Base-by-base conservation (phyloP, 2,888 invertebrate genomes). In the Encarsia formosa region DNA sequence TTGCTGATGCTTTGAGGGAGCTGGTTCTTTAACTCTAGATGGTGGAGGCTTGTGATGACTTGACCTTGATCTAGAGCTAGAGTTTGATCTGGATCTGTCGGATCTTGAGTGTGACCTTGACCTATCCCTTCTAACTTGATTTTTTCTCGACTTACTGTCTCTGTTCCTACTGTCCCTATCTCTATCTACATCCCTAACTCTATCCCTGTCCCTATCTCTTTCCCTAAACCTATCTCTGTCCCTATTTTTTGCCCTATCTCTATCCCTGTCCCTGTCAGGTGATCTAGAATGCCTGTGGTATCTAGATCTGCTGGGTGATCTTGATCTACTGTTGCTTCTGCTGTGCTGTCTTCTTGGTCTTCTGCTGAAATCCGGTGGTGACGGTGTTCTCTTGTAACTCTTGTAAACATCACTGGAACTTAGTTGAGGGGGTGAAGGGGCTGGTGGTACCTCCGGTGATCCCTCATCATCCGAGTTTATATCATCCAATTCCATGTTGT, bases 401-500 rank as follows among this genome's bases (percentile, higher is more conserved):
- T 31, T 52, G 51, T 52, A 49, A 4, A 46, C 23, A 18, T 57
- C 54, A 37, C 26, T 49, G 47, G 23, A 23, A 52, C 65, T 66
- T 62, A 65, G 70, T 52, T 61, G 58, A 47, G 72, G 69, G 53
- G 70, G 70, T 49, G 71, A 68, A 42, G 69, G 70, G 48, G 71
- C 67, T 37, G 68, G 68, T 43, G 67, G 70, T 61, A 73, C 66
- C 46, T 51, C 49, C 16, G 43, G 34, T 18, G 68, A 70, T n/a
- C 35, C 38, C n/a, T 29, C 29, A 63, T 49, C 66, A n/a, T 24
- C 61, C 43, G 47, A 56, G 11, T 80, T 62, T 76, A 78, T 65
- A 76, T 79, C 64, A 75, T 80, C 70, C 79, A 5, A 77, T 57
- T 63, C 56, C 56, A 56, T 56, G 56, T 75, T 77, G 78, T 76